Evolutionary conservation across 2,797 vertebrate genomes (phyloP), one percentile per base, ranked within the genome.

Genomic region (Melanotaenia pygmaea): DNA sequence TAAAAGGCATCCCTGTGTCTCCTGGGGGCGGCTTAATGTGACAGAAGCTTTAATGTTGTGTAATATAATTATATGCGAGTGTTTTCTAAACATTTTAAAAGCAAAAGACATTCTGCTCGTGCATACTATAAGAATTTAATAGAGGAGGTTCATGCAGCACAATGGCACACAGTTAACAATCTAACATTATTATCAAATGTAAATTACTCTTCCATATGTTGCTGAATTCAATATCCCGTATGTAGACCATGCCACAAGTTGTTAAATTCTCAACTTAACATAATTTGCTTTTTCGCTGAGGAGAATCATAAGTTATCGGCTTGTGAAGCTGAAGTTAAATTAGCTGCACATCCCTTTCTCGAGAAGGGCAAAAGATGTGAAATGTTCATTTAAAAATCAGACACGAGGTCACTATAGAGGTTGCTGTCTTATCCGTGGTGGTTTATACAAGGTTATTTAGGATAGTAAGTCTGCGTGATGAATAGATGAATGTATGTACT

Each of bases 101-200:
- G 70, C 69, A 51, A 65, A 86, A 71, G 43, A 32, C 54, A 57
- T 18, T 57, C 28, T 20, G 54, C 16, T 1, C 9, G 56, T 68
- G 62, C 61, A 64, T 70, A 62, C 64, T 68, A 26, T 35, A 66
- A 66, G 38, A 69, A 77, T 77, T 76, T 70, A 69, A 79, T 73
- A 79, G 70, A 86, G 71, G 79, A 85, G 79, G 76, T 53, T 35
- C 70, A 68, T 30, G 32, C 65, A 51, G 57, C 32, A 77, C 80
- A 84, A 70, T 70, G 66, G 59, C 70, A 77, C 70, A 76, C 69
- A 74, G 66, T 69, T 71, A 75, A 80, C 67, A 76, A 68, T 70
- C 63, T 76, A 65, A 89, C 80, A 86, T 80, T 67, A 82, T 87
- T 85, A 87, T 81, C 67, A 70, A 79, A 91, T 87, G 84, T 87